phyloP scores from a whole-genome alignment of 2,797 vertebrate species.

The Uromys caudimaculatus region DNA sequence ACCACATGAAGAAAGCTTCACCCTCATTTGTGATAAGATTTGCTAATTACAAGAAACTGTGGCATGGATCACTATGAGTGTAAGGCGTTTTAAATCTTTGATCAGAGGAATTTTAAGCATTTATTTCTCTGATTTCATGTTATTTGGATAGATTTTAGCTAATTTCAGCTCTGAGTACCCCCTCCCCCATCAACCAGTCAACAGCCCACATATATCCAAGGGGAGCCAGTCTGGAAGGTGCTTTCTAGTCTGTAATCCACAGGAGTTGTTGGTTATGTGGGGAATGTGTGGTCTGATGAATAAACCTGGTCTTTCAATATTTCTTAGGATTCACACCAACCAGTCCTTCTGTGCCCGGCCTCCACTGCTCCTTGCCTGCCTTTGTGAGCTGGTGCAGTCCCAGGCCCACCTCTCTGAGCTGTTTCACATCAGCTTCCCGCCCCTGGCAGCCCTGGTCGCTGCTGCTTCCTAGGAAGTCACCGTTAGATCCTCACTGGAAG shows the following conservation, averaged over 20 bases:
- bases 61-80: neutral
- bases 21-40: neutral
- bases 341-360: neutral
- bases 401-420: neutral
- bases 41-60: neutral
- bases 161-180: slow-evolving; percentile 32
- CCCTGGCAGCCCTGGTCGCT: neutral
- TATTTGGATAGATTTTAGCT: slow-evolving; percentile 14
- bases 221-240: neutral
- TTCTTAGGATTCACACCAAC: neutral
- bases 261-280: neutral
- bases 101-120: neutral
- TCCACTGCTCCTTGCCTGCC: neutral
- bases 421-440: neutral
- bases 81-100: neutral
- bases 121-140: slow-evolving; percentile 43
- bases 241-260: neutral
- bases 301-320: neutral
- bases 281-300: neutral
- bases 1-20: neutral
- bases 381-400: neutral
- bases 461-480: slow-evolving; percentile 1
- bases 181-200: neutral
- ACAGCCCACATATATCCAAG: neutral
- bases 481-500: neutral